Conservation (phyloP, 2,888 invertebrate species). For the Tribolium freemani region DNA sequence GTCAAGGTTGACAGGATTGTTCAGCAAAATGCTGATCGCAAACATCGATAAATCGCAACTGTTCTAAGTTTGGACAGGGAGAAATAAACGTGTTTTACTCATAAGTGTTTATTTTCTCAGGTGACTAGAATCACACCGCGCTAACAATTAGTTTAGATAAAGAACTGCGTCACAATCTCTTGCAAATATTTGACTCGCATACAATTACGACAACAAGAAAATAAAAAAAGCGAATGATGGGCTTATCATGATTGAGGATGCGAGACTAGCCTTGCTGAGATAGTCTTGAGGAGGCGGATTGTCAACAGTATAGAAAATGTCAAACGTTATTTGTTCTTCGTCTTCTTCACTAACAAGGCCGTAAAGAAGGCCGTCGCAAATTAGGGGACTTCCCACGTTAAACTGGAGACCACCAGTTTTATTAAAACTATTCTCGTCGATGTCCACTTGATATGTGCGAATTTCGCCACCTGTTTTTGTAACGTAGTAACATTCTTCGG, state of each 20-base stretch:
- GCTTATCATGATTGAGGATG: neutral
- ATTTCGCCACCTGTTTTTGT: slow-evolving; percentile 4
- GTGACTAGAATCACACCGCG: slow-evolving; percentile 19
- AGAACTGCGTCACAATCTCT: slow-evolving; percentile 10
- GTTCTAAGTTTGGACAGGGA: neutral
- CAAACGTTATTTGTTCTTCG: slow-evolving; percentile 5
- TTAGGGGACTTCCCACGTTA: slow-evolving; percentile 47
- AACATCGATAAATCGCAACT: slow-evolving; percentile 2
- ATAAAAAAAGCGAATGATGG: neutral
- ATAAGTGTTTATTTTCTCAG: slow-evolving; percentile 15
- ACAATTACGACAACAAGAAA: neutral
- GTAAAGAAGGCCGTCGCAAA: slow-evolving; percentile 43
- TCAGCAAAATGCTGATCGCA: neutral
- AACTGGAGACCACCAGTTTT: slow-evolving; percentile 11
- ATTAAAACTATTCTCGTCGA: neutral
- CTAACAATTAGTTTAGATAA: slow-evolving; percentile 8
- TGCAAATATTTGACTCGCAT: slow-evolving; percentile 7
- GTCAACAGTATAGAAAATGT: slow-evolving; percentile 8
- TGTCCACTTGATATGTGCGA: neutral
- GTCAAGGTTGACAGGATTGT: slow-evolving; percentile 4
- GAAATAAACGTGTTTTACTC: neutral
- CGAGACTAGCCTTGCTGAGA: neutral
- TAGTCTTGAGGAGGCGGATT: neutral
- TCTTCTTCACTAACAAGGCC: slow-evolving; percentile 43
- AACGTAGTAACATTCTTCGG: slow-evolving; percentile 22